phyloP scores from a whole-genome alignment of 2,113 vertebrate species.

The Oenanthe melanoleuca region DNA sequence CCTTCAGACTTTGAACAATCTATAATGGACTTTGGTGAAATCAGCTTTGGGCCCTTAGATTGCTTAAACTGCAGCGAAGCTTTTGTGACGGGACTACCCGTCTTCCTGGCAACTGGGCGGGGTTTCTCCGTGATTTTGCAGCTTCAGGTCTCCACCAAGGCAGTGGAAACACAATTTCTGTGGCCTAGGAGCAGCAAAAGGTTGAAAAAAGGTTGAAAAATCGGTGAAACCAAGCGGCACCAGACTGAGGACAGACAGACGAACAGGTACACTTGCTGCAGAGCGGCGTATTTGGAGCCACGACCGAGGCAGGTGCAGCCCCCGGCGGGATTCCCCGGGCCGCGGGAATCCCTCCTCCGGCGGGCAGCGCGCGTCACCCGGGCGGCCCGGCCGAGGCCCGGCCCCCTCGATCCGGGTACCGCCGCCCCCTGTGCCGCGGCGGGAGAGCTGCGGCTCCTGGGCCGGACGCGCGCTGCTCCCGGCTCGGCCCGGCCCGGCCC shows the following conservation, averaged over 20 bases:
- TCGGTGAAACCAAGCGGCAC: neutral
- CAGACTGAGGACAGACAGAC: fast-evolving
- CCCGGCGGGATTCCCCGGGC: neutral
- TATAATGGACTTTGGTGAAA: fast-evolving
- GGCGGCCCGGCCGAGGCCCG: neutral
- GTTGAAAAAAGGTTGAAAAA: neutral
- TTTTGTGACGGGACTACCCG: neutral
- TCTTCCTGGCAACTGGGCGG: neutral
- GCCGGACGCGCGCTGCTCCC: neutral
- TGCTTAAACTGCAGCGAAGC: neutral
- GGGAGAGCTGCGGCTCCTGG: neutral
- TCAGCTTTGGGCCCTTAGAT: neutral
- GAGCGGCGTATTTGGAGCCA: fast-evolving
- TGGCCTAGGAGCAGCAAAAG: neutral
- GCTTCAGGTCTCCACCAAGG: neutral
- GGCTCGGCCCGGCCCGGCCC: neutral
- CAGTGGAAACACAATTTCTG: neutral
- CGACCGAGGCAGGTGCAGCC: fast-evolving
- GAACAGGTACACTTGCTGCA: too few species aligned
- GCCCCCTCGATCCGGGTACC: slow-evolving; percentile 22
- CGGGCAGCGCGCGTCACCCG: neutral
- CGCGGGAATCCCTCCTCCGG: neutral
- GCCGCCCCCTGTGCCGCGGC: neutral
- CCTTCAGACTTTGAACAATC: neutral
- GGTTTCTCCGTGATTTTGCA: neutral